A percentile compares a stretch with the other conserved stretches of the same genome.
These are phyloP conservation scores for Pandemis cinnamomeana DNA, from an alignment of 2,888 invertebrate genomes.

Conservation along the genomic window DNA sequence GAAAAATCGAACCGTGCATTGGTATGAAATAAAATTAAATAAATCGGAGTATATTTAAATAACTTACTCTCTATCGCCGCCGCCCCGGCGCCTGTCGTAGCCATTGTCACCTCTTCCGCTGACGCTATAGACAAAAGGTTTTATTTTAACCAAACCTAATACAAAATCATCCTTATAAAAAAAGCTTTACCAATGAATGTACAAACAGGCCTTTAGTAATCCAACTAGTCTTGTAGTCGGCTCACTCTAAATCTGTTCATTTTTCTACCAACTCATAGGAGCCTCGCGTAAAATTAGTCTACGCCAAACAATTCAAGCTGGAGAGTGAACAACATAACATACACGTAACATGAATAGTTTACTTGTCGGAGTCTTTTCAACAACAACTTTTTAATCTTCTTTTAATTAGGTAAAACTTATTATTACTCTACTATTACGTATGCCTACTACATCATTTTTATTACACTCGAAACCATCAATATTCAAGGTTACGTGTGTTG, in stretches of 20 bases:
- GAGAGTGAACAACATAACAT: conserved; percentile 1
- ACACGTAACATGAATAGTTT: neutral
- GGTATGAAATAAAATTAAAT: neutral
- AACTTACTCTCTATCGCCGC: conserved; percentile 85
- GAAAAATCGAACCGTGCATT: too few relatives aligned
- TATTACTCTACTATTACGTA: too few relatives aligned
- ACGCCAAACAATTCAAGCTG: conserved; percentile 43
- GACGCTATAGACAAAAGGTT: conserved; percentile 57
- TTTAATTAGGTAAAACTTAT: too few relatives aligned
- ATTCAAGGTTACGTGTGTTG: neutral
- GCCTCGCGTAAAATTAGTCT: conserved; percentile 26
- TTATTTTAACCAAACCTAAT: neutral
- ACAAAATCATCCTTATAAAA: neutral
- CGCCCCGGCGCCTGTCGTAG: conserved; percentile 79
- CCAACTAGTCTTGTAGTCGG: conserved; percentile 57
- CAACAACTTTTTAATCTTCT: too few relatives aligned
- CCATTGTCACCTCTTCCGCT: conserved; percentile 80
- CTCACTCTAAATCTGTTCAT: conserved; percentile 72
- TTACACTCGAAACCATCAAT: neutral
- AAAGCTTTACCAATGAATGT: conserved; percentile 51
- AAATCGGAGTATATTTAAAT: conserved; percentile 23
- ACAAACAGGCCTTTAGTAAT: conserved; percentile 76
- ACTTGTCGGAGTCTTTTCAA: neutral
- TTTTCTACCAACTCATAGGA: conserved; percentile 67
- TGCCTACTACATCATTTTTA: neutral